These are phyloP conservation scores for Schizaphis graminum DNA, from an alignment of 2,888 invertebrate genomes.

Conservation along the genomic window DNA sequence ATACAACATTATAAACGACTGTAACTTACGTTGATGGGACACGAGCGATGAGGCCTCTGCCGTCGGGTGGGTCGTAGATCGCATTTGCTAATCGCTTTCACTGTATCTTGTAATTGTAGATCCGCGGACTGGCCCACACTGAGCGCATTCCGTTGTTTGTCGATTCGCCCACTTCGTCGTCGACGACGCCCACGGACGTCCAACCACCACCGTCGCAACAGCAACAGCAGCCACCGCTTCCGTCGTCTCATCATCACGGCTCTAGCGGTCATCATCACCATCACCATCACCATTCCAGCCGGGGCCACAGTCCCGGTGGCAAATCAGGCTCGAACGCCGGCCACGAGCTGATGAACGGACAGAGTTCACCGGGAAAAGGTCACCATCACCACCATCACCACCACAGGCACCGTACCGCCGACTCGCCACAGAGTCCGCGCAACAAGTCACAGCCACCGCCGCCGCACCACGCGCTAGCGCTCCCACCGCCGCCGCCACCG, in stretches of 20 bases:
- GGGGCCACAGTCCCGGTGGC: slow-evolving; percentile 38
- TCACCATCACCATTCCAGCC: slow-evolving; percentile 44
- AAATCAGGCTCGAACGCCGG: neutral
- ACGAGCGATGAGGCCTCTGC: neutral
- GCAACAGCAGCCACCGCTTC: neutral
- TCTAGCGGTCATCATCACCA: slow-evolving; percentile 28
- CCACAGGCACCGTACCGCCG: slow-evolving; percentile 61
- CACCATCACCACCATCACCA: slow-evolving; percentile 63
- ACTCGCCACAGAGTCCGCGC: slow-evolving; percentile 61
- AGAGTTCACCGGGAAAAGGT: slow-evolving; percentile 41
- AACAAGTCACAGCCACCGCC: slow-evolving; percentile 55
- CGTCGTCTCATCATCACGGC: slow-evolving; percentile 14
- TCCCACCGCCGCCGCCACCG: slow-evolving; percentile 64
- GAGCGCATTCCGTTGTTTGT: slow-evolving; percentile 71
- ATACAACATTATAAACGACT: neutral
- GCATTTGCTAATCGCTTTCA: neutral
- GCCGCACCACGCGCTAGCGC: slow-evolving; percentile 59
- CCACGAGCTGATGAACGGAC: slow-evolving; percentile 62
- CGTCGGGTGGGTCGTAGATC: neutral
- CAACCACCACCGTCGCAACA: slow-evolving; percentile 19
- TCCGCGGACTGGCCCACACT: slow-evolving; percentile 80
- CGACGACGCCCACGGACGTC: slow-evolving; percentile 32
- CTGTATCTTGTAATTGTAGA: slow-evolving; percentile 69
- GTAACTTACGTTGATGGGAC: neutral
- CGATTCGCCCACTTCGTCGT: slow-evolving; percentile 58